These are phyloP conservation scores for Drosophila saltans DNA, from an alignment of 1,140 invertebrate species.

Conservation along the genomic window DNA sequence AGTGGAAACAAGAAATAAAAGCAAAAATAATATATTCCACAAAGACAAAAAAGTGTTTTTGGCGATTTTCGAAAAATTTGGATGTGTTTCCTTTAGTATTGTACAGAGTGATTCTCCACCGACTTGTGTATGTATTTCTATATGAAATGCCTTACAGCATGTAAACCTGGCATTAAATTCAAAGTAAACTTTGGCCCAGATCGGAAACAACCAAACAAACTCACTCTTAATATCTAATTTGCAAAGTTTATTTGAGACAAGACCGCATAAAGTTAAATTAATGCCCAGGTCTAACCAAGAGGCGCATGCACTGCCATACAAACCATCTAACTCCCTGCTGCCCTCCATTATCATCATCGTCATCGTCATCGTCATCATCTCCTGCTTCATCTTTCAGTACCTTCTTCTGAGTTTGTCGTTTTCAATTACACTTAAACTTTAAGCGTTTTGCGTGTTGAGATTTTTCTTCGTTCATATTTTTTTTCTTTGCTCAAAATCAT, in stretches of 20 bases:
- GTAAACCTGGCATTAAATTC: neutral
- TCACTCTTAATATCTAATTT: constrained; percentile 27
- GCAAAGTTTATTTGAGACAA: constrained; percentile 50
- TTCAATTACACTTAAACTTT: constrained; percentile 71
- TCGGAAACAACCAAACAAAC: neutral
- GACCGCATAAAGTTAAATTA: constrained; percentile 69
- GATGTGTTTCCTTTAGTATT: neutral
- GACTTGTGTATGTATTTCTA: neutral
- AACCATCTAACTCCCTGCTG: too few species aligned
- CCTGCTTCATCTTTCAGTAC: constrained; percentile 3
- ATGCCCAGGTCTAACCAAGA: constrained; percentile 33
- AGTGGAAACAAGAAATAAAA: neutral
- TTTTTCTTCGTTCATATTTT: constrained; percentile 15
- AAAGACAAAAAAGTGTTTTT: neutral
- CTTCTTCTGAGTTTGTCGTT: constrained; percentile 38
- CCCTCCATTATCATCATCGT: neutral
- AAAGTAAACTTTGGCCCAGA: neutral
- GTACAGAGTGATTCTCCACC: neutral
- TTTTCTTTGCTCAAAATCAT: constrained; percentile 35
- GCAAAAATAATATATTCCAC: too few species aligned
- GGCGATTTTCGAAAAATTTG: neutral
- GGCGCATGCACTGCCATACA: constrained; percentile 17
- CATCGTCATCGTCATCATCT: neutral
- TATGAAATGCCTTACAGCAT: neutral
- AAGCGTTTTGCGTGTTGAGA: constrained; percentile 49